These are phyloP conservation scores for Sylvilagus bachmani DNA, from an alignment of 2,113 vertebrate genomes.

Conservation along the genomic window DNA sequence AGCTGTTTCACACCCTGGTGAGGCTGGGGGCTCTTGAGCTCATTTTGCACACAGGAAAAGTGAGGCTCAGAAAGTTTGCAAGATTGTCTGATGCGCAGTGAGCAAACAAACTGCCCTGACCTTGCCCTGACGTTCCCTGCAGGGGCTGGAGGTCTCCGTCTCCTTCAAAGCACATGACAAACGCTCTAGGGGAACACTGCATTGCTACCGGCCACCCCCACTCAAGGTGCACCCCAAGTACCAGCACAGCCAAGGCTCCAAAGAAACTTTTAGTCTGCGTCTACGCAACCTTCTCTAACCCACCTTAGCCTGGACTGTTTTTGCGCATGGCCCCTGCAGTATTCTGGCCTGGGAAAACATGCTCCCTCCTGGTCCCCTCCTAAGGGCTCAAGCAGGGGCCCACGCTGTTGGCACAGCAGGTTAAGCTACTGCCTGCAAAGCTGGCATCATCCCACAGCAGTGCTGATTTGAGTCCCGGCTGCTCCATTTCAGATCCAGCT, in stretches of 20 bases:
- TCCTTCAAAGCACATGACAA: neutral
- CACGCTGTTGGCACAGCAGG: no score
- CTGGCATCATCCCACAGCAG: no score
- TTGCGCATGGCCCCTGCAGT: neutral
- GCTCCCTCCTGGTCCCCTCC: neutral
- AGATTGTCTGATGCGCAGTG: neutral
- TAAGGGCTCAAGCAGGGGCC: neutral
- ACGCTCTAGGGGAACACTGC: neutral
- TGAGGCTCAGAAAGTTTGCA: neutral
- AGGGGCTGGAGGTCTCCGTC: neutral
- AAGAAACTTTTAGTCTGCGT: neutral
- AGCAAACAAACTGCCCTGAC: neutral
- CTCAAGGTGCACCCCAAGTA: neutral
- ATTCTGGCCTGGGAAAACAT: neutral
- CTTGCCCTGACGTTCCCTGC: neutral
- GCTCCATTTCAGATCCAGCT: no score
- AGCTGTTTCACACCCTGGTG: neutral
- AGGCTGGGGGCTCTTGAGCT: neutral
- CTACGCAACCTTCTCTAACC: neutral
- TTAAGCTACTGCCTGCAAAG: no score
- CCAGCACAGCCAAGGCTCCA: neutral
- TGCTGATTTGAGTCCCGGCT: no score
- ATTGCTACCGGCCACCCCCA: neutral
- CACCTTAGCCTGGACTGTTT: neutral
- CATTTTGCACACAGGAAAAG: constrained; percentile 18